Conservation (phyloP, 35 echinoderm and acorn worm species). For the Heliocidaris erythrogramma region DNA sequence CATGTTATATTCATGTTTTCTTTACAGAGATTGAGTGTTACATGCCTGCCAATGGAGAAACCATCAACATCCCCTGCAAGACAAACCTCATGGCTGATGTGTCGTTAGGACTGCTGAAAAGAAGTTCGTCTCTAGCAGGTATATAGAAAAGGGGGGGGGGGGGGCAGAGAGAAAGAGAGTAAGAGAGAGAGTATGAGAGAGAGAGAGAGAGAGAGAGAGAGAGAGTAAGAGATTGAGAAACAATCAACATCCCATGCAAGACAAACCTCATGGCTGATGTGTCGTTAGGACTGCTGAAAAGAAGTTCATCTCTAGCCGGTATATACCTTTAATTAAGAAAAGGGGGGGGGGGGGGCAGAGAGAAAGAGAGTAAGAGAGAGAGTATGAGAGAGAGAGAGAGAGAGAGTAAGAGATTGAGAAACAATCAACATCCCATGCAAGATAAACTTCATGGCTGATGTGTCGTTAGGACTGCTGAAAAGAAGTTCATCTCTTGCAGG, state of each 20-base stretch:
- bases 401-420: no score
- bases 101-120: constrained; percentile 79
- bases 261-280: constrained; percentile 78
- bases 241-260: constrained; percentile 61
- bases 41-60: constrained; percentile 96
- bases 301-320: no score
- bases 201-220: no score
- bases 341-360: no score
- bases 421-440: no score
- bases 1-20: background rate
- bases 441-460: constrained; percentile 75
- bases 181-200: no score
- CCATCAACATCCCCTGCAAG: constrained; percentile 57
- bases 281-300: constrained; percentile 63
- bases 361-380: no score
- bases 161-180: background rate
- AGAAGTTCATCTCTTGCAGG: constrained; percentile 72
- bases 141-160: background rate
- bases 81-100: constrained; percentile 81
- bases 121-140: constrained; percentile 73
- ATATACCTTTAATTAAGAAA: no score
- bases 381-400: no score
- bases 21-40: constrained; percentile 76
- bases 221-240: constrained; percentile 59
- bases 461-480: constrained; percentile 80